These are phyloP conservation scores for Malurus melanocephalus DNA, from an alignment of 2,113 vertebrate genomes.

Conservation along the genomic window DNA sequence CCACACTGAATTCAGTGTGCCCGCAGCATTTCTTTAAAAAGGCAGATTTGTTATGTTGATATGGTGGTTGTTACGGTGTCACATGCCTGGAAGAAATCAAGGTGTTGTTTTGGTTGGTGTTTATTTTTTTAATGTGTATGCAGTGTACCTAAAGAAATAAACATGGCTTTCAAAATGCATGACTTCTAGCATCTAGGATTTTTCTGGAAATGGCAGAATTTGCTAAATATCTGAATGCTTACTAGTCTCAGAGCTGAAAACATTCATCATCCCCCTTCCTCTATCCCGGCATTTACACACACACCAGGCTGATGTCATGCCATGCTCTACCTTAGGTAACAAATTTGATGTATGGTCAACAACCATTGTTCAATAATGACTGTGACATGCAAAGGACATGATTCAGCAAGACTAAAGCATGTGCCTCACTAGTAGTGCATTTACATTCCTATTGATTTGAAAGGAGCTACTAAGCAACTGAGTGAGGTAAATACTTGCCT, in stretches of 20 bases:
- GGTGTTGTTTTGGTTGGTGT: no score
- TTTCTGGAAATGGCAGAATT: not conserved
- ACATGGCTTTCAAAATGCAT: not conserved
- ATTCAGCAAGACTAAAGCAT: constrained; percentile 7
- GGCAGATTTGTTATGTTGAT: not conserved
- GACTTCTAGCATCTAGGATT: not conserved
- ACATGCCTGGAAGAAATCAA: not conserved
- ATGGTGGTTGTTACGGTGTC: not conserved
- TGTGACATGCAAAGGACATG: not conserved
- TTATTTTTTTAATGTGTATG: not conserved
- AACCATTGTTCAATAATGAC: not conserved
- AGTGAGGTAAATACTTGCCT: not conserved
- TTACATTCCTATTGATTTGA: not conserved
- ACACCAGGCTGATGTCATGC: not conserved
- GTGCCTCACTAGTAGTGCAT: not conserved
- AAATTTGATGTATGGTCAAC: not conserved
- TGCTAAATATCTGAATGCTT: not conserved
- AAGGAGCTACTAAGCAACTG: not conserved
- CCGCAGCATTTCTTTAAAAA: not conserved
- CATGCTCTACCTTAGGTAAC: not conserved
- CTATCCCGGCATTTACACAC: accelerated
- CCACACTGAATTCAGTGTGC: not conserved
- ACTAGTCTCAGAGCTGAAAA: not conserved
- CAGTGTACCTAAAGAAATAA: not conserved
- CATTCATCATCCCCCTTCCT: no score